phyloP scores from a whole-genome alignment of 1,140 invertebrate species.

The Drosophila kurseongensis region DNA sequence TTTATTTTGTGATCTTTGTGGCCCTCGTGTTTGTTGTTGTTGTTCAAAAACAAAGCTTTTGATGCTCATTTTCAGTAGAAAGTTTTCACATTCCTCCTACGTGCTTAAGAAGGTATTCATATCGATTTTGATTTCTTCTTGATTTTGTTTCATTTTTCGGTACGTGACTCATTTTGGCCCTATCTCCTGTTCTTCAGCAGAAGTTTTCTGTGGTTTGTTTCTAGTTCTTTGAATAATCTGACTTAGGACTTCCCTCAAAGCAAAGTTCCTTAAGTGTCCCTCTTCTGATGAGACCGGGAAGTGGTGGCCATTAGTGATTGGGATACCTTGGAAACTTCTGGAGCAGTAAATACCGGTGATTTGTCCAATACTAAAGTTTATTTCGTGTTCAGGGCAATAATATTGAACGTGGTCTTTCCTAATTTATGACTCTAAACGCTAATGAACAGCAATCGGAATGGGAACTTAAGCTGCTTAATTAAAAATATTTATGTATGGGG shows the following conservation, averaged over 20 bases:
- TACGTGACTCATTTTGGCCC: slow-evolving; percentile 50
- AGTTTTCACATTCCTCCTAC: slow-evolving; percentile 33
- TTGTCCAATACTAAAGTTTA: slow-evolving; percentile 13
- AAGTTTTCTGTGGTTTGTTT: slow-evolving; percentile 42
- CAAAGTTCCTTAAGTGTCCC: slow-evolving; percentile 19
- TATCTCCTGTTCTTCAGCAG: slow-evolving; percentile 16
- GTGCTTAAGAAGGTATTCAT: slow-evolving; percentile 30
- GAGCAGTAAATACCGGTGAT: slow-evolving; percentile 19
- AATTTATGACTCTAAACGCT: not conserved
- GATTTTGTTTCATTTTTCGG: slow-evolving; percentile 55
- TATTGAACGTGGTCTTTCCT: not conserved
- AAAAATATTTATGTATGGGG: not conserved
- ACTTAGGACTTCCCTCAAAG: slow-evolving; percentile 7
- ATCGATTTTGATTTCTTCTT: slow-evolving; percentile 42
- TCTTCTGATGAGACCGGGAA: slow-evolving; percentile 15
- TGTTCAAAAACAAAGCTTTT: slow-evolving; percentile 35
- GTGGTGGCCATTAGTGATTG: slow-evolving; percentile 30
- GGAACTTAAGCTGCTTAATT: not conserved
- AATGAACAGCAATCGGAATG: slow-evolving; percentile 2
- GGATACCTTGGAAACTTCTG: slow-evolving; percentile 33
- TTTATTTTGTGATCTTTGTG: slow-evolving; percentile 23
- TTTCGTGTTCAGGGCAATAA: slow-evolving; percentile 13
- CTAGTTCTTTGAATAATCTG: slow-evolving; percentile 28
- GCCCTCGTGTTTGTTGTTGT: slow-evolving; percentile 20
- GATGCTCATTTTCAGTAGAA: slow-evolving; percentile 51